phyloP scores from a whole-genome alignment of 2,888 invertebrate genomes.

The Spodoptera littoralis region DNA sequence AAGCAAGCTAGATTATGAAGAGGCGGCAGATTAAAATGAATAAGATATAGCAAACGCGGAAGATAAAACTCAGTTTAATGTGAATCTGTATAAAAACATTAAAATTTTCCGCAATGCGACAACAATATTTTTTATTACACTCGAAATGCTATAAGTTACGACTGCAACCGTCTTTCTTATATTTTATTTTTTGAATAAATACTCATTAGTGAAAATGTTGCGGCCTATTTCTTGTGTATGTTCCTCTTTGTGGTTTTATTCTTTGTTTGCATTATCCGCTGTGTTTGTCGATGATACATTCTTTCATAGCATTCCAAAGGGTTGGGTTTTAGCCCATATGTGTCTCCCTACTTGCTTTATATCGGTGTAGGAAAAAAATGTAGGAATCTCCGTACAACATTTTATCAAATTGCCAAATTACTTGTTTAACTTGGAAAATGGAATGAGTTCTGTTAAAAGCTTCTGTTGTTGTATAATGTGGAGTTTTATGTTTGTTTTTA shows the following conservation, averaged over 20 bases:
- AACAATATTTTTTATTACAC: slow-evolving; percentile 19
- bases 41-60: slow-evolving; percentile 4
- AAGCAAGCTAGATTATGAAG: slow-evolving; percentile 1
- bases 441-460: slow-evolving; percentile 7
- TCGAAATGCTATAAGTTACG: slow-evolving; percentile 13
- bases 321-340: slow-evolving; percentile 1
- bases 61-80: slow-evolving; percentile 34
- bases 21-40: slow-evolving; percentile 5
- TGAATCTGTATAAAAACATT: slow-evolving; percentile 38
- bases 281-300: slow-evolving; percentile 8
- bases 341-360: background rate
- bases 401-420: slow-evolving; percentile 2
- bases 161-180: slow-evolving; percentile 13
- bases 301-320: slow-evolving; percentile 3
- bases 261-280: slow-evolving; percentile 13
- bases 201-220: slow-evolving; percentile 24
- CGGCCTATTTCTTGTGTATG: background rate
- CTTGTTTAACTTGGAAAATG: slow-evolving; percentile 8
- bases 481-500: slow-evolving; percentile 23
- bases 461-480: slow-evolving; percentile 4
- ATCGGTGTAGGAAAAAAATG: too few species aligned
- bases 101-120: slow-evolving; percentile 70
- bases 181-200: slow-evolving; percentile 10
- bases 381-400: too few species aligned
- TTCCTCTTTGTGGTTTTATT: slow-evolving; percentile 14